Evolutionary conservation across 2,888 invertebrate species (phyloP), one percentile per base, ranked within the genome.

Genomic region (Mesorhabditis belari): DNA sequence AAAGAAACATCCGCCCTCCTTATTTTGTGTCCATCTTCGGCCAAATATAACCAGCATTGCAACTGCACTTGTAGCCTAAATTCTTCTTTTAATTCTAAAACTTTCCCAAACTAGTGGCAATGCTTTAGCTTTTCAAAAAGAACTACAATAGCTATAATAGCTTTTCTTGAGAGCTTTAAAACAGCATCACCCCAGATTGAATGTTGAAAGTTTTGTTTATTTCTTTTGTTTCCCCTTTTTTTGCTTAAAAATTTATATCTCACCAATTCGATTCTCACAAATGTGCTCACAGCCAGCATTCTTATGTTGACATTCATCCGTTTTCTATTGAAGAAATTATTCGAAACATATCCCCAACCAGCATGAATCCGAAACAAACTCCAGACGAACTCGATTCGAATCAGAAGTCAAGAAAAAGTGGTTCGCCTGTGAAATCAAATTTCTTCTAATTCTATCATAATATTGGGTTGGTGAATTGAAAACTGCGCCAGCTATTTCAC

Each of bases 271-370:
- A 58, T 74, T 77, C 27, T 66, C 70, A 60, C 77, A 77, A 77
- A 93, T 91, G 81, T 98, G 96, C 80, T 95, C 92, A 81, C 96
- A 98, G 0, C 93, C 94, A 0, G 95, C 96, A 80, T 96, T 96
- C 81, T 92, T 90, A 26, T 87, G 87, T 0, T 92, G 90, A 81
- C 96, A 98, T 82, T 98, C 96, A 81, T 98, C 95, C 82, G 90
- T 90, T 83, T 96, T n/a, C n/a, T 96, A 71, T 91, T 90, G 79
- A 90, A 90, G 83, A 92, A 98, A 1, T 91, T 87, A 0, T 92
- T 94, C 6, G 91, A 91, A 83, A 98, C 98, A 9, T 96, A 96
- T 4, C 90, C 63, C 25, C 71, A 55, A 82, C 96, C 93, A 25
- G 96, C 90, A 21, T 70, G 90, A 89, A 82, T 98, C 98, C 0